These are phyloP conservation scores for Nanger granti DNA, from an alignment of 2,113 vertebrate genomes.

Conservation along the genomic window DNA sequence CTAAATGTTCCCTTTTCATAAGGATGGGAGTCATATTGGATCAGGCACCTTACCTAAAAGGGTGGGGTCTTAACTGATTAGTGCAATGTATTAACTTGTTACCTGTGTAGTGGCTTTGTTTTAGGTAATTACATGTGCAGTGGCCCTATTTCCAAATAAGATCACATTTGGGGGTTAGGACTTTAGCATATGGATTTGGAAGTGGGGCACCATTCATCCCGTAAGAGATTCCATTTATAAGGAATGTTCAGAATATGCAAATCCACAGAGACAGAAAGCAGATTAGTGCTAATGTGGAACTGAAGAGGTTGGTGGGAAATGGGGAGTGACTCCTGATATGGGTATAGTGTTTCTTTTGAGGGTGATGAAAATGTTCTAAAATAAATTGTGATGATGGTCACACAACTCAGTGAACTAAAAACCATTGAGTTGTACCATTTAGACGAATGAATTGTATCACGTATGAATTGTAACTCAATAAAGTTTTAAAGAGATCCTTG, in stretches of 20 bases:
- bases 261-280: neutral
- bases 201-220: neutral
- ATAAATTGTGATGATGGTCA: too few species aligned
- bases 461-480: neutral
- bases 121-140: neutral
- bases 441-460: neutral
- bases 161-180: too few species aligned
- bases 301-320: too few species aligned
- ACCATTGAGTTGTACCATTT: neutral
- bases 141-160: neutral
- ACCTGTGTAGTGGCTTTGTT: neutral
- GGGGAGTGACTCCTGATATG: neutral
- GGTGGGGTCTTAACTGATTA: neutral
- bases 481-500: neutral
- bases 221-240: too few species aligned
- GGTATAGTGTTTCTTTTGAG: neutral
- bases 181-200: neutral
- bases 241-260: neutral
- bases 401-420: neutral
- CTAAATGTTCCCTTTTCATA: neutral
- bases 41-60: rapidly evolving
- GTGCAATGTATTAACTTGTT: neutral
- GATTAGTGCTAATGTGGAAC: too few species aligned
- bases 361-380: neutral
- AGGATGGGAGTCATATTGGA: neutral